These are phyloP conservation scores for Philypnodon macrostomus DNA, from an alignment of 2,797 vertebrate genomes.

Conservation along the genomic window DNA sequence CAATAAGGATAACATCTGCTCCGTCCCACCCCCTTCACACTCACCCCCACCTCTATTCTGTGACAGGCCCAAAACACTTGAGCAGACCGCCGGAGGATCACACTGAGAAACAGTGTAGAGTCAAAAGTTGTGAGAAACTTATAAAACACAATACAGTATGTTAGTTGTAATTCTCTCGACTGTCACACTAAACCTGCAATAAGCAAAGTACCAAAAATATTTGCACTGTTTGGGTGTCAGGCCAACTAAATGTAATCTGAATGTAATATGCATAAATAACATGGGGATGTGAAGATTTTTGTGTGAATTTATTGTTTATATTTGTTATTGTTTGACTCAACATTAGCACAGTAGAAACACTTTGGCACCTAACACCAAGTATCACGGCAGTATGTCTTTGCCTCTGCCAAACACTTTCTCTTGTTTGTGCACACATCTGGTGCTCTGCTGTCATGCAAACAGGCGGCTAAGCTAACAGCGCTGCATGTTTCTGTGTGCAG, in stretches of 20 bases:
- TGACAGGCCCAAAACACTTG: conserved; percentile 13
- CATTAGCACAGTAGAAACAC: too few species aligned
- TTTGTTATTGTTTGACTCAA: too few species aligned
- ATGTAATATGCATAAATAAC: too few species aligned
- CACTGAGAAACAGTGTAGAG: neutral
- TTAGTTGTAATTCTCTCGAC: too few species aligned
- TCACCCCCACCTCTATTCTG: neutral
- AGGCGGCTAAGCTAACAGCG: conserved; percentile 63
- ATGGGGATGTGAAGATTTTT: too few species aligned
- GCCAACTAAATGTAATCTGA: too few species aligned
- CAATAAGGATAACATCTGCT: conserved; percentile 24
- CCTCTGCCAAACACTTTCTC: conserved; percentile 36
- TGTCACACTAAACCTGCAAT: too few species aligned
- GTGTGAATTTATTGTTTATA: too few species aligned
- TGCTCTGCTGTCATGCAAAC: conserved; percentile 68
- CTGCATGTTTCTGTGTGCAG: conserved; percentile 47
- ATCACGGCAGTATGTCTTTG: conserved; percentile 13
- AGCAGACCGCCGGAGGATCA: neutral
- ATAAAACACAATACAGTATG: too few species aligned
- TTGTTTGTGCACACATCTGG: conserved; percentile 67
- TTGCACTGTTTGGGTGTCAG: too few species aligned
- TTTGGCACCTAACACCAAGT: conserved; percentile 3
- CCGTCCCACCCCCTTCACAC: conserved; percentile 5
- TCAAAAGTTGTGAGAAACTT: neutral
- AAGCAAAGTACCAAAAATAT: too few species aligned